phyloP scores from a whole-genome alignment of 1,140 invertebrate species.

The Anastatus disparis region DNA sequence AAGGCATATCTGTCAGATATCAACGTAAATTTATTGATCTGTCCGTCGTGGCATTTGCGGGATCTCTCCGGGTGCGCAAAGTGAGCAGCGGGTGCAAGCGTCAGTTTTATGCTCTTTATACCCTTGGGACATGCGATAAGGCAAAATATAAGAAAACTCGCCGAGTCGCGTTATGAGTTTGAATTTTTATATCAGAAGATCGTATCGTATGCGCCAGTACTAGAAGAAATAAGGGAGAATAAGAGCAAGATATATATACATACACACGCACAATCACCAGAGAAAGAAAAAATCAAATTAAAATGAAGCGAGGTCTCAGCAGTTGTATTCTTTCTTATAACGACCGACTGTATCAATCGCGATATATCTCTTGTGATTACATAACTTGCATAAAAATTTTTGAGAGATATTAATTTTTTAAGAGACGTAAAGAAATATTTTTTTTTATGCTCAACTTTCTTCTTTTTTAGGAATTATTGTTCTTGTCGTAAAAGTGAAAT shows the following conservation, averaged over 20 bases:
- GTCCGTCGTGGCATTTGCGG: constrained; percentile 38
- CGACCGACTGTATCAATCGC: constrained; percentile 21
- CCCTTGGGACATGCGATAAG: constrained; percentile 58
- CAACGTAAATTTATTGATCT: constrained; percentile 64
- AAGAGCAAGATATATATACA: neutral
- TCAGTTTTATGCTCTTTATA: constrained; percentile 56
- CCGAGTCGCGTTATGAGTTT: constrained; percentile 54
- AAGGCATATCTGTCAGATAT: constrained; percentile 55
- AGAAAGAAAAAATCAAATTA: constrained; percentile 38
- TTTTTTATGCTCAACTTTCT: neutral
- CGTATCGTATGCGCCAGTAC: constrained; percentile 46
- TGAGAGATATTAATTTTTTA: neutral
- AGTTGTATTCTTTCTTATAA: constrained; percentile 14
- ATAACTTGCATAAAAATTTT: constrained; percentile 1
- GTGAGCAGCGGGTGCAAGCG: constrained; percentile 40
- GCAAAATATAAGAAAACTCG: constrained; percentile 52
- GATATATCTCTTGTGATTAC: constrained; percentile 7
- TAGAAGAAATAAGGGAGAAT: constrained; percentile 27
- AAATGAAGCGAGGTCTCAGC: constrained; percentile 19
- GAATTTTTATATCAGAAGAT: constrained; percentile 65
- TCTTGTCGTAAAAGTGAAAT: no score
- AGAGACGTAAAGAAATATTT: no score
- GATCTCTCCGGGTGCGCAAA: neutral
- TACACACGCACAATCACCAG: constrained; percentile 3
- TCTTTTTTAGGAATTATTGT: neutral